These are phyloP conservation scores for Ctenicera cuprea DNA, from an alignment of 2,888 invertebrate species.

Conservation along the genomic window DNA sequence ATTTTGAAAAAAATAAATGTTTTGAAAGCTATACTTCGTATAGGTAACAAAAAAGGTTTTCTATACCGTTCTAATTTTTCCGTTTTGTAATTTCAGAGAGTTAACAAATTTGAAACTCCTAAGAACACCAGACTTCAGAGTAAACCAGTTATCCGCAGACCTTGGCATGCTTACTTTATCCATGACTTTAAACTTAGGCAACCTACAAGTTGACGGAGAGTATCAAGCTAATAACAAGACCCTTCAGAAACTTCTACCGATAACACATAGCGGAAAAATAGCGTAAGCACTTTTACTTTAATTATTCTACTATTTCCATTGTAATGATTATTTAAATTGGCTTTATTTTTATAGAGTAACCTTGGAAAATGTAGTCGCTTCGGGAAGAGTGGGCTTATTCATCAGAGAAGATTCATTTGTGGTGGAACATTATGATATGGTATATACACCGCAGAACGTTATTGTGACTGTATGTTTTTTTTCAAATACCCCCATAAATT, in stretches of 20 bases:
- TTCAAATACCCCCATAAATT: no score
- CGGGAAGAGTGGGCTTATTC: slow-evolving; percentile 75
- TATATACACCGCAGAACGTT: slow-evolving; percentile 75
- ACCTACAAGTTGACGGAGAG: slow-evolving; percentile 66
- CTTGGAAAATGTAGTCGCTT: slow-evolving; percentile 75
- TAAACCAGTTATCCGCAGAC: slow-evolving; percentile 65
- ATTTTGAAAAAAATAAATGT: no score
- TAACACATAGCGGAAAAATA: slow-evolving; percentile 66
- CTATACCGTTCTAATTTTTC: slow-evolving; percentile 12
- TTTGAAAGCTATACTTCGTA: no score
- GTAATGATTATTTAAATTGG: neutral
- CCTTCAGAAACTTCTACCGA: slow-evolving; percentile 66
- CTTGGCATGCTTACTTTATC: slow-evolving; percentile 65
- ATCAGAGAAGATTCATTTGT: slow-evolving; percentile 76
- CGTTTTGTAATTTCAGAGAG: slow-evolving; percentile 62
- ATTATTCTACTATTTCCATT: neutral
- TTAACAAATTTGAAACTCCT: slow-evolving; percentile 65
- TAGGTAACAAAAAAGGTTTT: neutral
- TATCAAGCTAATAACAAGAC: slow-evolving; percentile 67
- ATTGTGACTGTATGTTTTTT: slow-evolving; percentile 73
- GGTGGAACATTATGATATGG: slow-evolving; percentile 76
- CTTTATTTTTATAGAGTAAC: slow-evolving; percentile 71
- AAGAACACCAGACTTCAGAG: slow-evolving; percentile 68
- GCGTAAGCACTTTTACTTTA: slow-evolving; percentile 61
- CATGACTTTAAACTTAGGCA: slow-evolving; percentile 66